A percentile compares a stretch with the other conserved stretches of the same genome.
Conservation (phyloP, 2,888 invertebrate genomes). For the Escarpia spicata region DNA sequence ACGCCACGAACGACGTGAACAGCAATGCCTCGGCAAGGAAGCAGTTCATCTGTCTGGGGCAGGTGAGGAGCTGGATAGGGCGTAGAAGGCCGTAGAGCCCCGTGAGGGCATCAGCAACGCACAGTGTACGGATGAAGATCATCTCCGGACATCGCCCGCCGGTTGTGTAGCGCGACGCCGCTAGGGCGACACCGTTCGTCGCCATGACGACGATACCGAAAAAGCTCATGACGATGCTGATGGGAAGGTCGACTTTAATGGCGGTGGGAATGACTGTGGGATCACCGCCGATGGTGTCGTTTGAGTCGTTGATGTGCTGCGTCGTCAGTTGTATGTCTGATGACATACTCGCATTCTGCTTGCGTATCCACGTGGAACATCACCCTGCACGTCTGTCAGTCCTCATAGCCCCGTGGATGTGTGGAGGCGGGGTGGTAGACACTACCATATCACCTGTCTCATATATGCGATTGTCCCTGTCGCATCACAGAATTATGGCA, state of each 20-base stretch:
- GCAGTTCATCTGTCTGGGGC: slow-evolving; percentile 43
- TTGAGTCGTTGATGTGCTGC: background rate
- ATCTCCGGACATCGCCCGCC: slow-evolving; percentile 52
- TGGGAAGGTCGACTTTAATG: background rate
- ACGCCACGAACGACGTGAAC: slow-evolving; percentile 50
- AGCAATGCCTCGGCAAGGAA: slow-evolving; percentile 58
- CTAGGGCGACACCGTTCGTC: slow-evolving; percentile 44
- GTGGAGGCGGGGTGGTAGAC: background rate
- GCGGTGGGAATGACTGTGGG: background rate
- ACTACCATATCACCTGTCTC: background rate
- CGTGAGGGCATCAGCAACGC: slow-evolving; percentile 49
- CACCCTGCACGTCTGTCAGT: background rate
- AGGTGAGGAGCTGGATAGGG: slow-evolving; percentile 44
- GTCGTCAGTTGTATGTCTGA: background rate
- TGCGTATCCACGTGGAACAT: background rate
- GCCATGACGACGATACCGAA: background rate
- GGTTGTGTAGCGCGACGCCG: slow-evolving; percentile 48
- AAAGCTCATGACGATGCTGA: background rate
- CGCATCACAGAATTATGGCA: background rate
- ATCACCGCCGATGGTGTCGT: background rate
- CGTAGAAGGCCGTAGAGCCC: slow-evolving; percentile 55
- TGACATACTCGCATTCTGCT: background rate
- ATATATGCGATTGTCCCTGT: background rate
- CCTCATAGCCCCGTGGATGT: background rate
- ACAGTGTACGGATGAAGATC: slow-evolving; percentile 55